phyloP scores from a whole-genome alignment of 1,140 invertebrate genomes.

The Delia radicum region DNA sequence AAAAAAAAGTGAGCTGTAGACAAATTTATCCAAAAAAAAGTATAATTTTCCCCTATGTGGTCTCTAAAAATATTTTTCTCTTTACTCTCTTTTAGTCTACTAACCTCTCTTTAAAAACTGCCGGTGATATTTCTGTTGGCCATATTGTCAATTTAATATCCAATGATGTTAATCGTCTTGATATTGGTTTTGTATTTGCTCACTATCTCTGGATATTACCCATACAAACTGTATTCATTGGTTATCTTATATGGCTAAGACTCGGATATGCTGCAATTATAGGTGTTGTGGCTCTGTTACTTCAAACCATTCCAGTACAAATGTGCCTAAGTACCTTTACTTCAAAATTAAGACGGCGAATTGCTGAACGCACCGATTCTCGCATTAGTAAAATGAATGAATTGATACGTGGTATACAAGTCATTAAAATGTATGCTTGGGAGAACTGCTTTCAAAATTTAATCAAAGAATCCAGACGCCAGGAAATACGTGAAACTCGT shows the following conservation, averaged over 20 bases:
- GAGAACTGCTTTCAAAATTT: constrained; percentile 70
- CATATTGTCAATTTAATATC: constrained; percentile 83
- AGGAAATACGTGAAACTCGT: constrained; percentile 56
- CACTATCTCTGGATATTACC: constrained; percentile 70
- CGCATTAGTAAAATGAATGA: constrained; percentile 82
- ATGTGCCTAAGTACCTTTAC: constrained; percentile 65
- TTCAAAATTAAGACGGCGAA: constrained; percentile 61
- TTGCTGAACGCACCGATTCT: constrained; percentile 74
- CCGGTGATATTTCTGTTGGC: constrained; percentile 73
- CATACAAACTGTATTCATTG: constrained; percentile 62
- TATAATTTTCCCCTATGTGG: no score
- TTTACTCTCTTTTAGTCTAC: constrained; percentile 54
- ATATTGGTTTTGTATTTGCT: constrained; percentile 62
- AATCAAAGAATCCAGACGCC: constrained; percentile 63
- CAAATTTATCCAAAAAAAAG: no score
- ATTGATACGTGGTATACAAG: constrained; percentile 70
- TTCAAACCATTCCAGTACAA: constrained; percentile 79
- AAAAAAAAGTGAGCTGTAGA: no score
- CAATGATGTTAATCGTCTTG: constrained; percentile 73
- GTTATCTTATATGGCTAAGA: constrained; percentile 66
- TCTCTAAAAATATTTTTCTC: no score
- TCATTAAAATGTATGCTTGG: constrained; percentile 85
- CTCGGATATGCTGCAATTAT: constrained; percentile 70
- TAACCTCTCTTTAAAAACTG: constrained; percentile 63
- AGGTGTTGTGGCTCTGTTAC: constrained; percentile 72